Conservation (phyloP, 2,888 invertebrate genomes). For the Ommatoiulus sabulosus region DNA sequence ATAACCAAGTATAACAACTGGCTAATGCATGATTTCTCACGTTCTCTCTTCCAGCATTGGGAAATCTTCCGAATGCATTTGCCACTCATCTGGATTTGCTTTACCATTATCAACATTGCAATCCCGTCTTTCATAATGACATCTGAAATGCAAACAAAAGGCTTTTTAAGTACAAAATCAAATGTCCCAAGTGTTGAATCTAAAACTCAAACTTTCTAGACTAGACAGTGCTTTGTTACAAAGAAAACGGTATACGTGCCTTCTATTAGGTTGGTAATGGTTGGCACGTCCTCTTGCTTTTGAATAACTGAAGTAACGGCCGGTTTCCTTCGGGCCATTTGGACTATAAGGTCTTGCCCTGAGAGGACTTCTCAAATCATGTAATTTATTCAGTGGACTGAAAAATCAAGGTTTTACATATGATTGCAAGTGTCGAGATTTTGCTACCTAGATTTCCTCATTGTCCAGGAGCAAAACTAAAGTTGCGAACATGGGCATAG, state of each 20-base stretch:
- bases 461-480: too few species aligned
- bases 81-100: background rate
- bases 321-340: background rate
- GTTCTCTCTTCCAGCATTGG: background rate
- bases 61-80: background rate
- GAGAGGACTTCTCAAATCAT: background rate
- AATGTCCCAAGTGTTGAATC: too few species aligned
- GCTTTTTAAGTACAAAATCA: too few species aligned
- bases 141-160: background rate
- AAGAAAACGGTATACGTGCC: background rate
- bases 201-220: too few species aligned
- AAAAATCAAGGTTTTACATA: too few species aligned
- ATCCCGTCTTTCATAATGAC: background rate
- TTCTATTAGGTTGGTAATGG: background rate
- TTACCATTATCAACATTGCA: background rate
- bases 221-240: too few species aligned
- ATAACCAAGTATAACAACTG: background rate
- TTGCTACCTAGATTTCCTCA: too few species aligned
- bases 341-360: background rate
- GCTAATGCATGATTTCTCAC: background rate
- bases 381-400: background rate
- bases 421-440: too few species aligned
- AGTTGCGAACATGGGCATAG: too few species aligned
- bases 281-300: background rate
- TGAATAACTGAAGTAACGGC: background rate